Evolutionary conservation across 2,888 invertebrate species (phyloP), one percentile per base, ranked within the genome.

Genomic region (Schizaphis graminum): DNA sequence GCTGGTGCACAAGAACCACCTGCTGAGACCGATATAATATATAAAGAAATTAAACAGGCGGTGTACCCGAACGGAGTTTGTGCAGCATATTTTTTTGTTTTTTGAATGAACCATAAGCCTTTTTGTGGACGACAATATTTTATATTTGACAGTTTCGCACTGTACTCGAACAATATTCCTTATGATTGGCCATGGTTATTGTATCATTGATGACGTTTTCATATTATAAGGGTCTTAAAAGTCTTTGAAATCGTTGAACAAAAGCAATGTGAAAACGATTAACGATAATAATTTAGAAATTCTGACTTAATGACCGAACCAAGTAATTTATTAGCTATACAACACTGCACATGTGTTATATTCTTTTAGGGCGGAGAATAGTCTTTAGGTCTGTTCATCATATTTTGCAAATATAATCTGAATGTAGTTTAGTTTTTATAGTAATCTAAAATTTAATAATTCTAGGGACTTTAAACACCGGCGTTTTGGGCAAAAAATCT

Each of bases 191-290:
- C 35, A 35, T 67, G n/a, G 67, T n/a, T 0, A 67, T 67, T n/a
- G 16, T 77, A 77, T 35, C 77, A 28, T 35, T 35, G n/a, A 77
- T 35, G 77, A 35, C 35, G 35, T 77, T 35, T 35, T 21, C 21
- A 41, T 77, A 77, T 77, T 41, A 77, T 21, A 77, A 0, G 35
- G 77, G 35, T 3, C 21, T 35, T 21, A 21, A 77, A 35, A 35
- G 35, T 35, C 35, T 77, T 77, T 35, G 77, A 77, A 77, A 35
- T 41, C 21, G 77, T 77, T 11, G 35, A 21, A 77, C 35, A 77
- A 77, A 35, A 35, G 77, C 77, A 77, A 77, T 77, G 77, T 77
- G 77, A 35, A 77, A 77, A 77, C 77, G 77, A 77, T 77, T 77
- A 35, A 77, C 77, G 0, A 41, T 35, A 21, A 35, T 35, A 35